Base-by-base conservation (phyloP, 2,797 vertebrate genomes). In the Hirundo rustica region DNA sequence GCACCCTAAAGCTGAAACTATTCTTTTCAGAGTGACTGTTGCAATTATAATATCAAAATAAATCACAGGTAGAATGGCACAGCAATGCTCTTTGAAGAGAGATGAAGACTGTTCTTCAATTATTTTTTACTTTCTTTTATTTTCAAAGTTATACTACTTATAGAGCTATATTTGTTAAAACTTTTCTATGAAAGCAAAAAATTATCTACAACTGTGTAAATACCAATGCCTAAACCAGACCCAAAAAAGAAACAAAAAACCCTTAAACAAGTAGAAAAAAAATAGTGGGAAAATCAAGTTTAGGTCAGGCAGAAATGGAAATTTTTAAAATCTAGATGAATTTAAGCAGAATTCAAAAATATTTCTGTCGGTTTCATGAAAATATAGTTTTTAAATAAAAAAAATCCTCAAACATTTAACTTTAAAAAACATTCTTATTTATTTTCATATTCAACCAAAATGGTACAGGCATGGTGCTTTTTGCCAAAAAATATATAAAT, bases 121-220 rank as follows among this genome's bases (percentile, higher is more conserved):
- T 76, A 27, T 51, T 76, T 93, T 38, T 74, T 80, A 5, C 53
- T 89, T 79, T 78, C 11, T 81, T 21, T 53, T 75, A 72, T 87
- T 85, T 77, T 11, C 27, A 27, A 55, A 73, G 16, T 42, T 94
- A 60, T 88, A 36, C 34, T 70, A n/a, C 32, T 20, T 77, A 60
- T 44, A 65, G 29, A 74, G 29, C 5, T 85, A 32, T 67, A 89
- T 82, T 83, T 89, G 26, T 38, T 65, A 61, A 80, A 58, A 79
- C 16, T 74, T 79, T 21, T 23, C 79, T 85, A 71, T 74, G 53
- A 89, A 83, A 93, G 34, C 18, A 76, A 93, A 92, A 32, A 61
- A 29, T 11, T 27, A 6, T n/a, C 23, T 66, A 44, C 19, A 70
- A 30, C 53, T 74, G 57, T 60, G 40, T 74, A 77, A 89, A 79